phyloP scores from a whole-genome alignment of 2,113 vertebrate species.

The Platycercus adscitus region DNA sequence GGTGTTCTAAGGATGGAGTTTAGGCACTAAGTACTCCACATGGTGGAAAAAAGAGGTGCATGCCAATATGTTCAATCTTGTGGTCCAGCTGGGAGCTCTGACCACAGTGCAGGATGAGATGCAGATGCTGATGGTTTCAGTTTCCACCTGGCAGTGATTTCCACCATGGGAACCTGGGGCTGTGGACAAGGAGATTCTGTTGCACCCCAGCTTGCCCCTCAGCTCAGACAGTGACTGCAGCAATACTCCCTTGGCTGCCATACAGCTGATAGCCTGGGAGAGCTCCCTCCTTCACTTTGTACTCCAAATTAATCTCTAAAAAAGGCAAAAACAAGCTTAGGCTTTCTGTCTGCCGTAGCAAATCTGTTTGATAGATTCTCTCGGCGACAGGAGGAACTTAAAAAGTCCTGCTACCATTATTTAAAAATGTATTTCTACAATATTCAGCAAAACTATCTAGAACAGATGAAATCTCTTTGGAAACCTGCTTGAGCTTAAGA shows the following conservation, averaged over 20 bases:
- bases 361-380: background rate
- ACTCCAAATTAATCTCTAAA: background rate
- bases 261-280: background rate
- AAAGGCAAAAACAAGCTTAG: background rate
- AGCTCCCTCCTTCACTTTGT: background rate
- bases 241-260: fast-evolving
- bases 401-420: background rate
- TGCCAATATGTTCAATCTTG: background rate
- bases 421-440: background rate
- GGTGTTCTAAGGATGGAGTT: background rate
- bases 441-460: background rate
- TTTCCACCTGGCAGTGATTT: background rate
- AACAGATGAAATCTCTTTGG: constrained; percentile 10
- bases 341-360: background rate
- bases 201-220: background rate
- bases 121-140: background rate
- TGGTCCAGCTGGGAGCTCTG: background rate
- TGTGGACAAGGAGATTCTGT: background rate
- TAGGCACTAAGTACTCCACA: background rate
- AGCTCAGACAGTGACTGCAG: background rate
- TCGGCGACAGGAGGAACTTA: background rate
- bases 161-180: background rate
- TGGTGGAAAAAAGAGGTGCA: background rate
- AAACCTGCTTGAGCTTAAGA: background rate
- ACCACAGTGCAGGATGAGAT: background rate